Conservation (phyloP, 2,888 invertebrate species). For the Ceramica pisi region DNA sequence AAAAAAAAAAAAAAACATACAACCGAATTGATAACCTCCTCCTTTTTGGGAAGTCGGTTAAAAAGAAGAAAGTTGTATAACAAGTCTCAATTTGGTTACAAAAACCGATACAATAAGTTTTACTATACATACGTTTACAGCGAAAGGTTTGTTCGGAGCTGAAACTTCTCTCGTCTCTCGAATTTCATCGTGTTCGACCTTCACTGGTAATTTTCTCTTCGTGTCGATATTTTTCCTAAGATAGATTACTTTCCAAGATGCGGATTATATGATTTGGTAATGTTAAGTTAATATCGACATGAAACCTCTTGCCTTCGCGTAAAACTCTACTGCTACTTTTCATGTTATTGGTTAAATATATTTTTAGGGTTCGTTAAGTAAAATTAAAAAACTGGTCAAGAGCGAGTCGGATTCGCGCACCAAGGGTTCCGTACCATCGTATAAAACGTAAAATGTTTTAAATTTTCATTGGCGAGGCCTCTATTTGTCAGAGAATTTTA, state of each 20-base stretch:
- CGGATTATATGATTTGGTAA: constrained; percentile 59
- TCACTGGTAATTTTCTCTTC: constrained; percentile 64
- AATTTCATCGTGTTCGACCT: constrained; percentile 56
- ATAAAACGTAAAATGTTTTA: too few relatives aligned
- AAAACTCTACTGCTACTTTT: constrained; percentile 42
- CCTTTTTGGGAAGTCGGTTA: too few relatives aligned
- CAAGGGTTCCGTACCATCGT: too few relatives aligned
- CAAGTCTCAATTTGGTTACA: constrained; percentile 43
- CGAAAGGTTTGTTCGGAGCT: constrained; percentile 42
- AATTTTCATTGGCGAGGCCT: too few relatives aligned
- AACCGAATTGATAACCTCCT: too few relatives aligned
- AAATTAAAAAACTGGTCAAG: too few relatives aligned
- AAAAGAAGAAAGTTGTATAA: constrained; percentile 30
- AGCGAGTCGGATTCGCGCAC: too few relatives aligned
- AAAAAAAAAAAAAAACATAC: too few relatives aligned
- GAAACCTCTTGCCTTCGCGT: constrained; percentile 24
- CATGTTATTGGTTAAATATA: constrained; percentile 39
- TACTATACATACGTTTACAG: constrained; percentile 32
- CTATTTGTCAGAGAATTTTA: too few relatives aligned
- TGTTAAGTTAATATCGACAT: constrained; percentile 40
- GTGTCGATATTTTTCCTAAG: constrained; percentile 63
- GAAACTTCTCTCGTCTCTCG: constrained; percentile 54
- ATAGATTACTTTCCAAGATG: constrained; percentile 65
- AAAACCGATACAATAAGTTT: constrained; percentile 51
- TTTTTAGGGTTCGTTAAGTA: not conserved